phyloP scores from a whole-genome alignment of 2,888 invertebrate species.

The Empis livida region DNA sequence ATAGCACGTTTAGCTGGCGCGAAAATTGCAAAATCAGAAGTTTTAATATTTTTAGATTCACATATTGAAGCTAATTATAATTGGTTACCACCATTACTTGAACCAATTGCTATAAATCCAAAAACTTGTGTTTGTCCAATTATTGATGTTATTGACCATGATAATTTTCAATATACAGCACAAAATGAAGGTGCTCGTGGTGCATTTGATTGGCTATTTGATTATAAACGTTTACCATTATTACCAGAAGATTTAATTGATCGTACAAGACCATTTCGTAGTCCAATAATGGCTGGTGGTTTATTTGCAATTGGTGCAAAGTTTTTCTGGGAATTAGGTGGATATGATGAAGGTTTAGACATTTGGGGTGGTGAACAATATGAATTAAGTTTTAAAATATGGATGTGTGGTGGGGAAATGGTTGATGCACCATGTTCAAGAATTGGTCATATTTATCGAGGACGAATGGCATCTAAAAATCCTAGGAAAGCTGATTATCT shows the following conservation, averaged over 20 bases:
- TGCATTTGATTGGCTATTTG: constrained; percentile 96
- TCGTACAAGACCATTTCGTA: constrained; percentile 40
- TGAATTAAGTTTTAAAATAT: constrained; percentile 92
- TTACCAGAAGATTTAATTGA: constrained; percentile 27
- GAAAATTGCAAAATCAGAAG: constrained; percentile 58
- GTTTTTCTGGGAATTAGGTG: constrained; percentile 95
- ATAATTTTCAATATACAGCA: constrained; percentile 82
- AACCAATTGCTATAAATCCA: constrained; percentile 76
- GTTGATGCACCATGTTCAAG: constrained; percentile 87
- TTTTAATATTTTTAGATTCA: constrained; percentile 80
- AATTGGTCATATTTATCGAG: constrained; percentile 82
- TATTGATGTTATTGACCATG: constrained; percentile 88
- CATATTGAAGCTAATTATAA: constrained; percentile 86
- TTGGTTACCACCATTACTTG: constrained; percentile 84
- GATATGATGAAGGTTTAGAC: constrained; percentile 83
- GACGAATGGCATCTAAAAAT: constrained; percentile 68
- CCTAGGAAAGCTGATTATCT: constrained; percentile 87
- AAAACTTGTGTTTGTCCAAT: constrained; percentile 88
- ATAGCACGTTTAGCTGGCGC: constrained; percentile 81
- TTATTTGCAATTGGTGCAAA: constrained; percentile 83
- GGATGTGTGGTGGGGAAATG: constrained; percentile 94
- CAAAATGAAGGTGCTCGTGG: constrained; percentile 91
- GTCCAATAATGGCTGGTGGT: constrained; percentile 97
- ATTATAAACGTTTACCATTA: constrained; percentile 85
- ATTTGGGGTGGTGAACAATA: constrained; percentile 99